phyloP scores from a whole-genome alignment of 2,888 invertebrate species.

The Drosophila hawaiiensis region DNA sequence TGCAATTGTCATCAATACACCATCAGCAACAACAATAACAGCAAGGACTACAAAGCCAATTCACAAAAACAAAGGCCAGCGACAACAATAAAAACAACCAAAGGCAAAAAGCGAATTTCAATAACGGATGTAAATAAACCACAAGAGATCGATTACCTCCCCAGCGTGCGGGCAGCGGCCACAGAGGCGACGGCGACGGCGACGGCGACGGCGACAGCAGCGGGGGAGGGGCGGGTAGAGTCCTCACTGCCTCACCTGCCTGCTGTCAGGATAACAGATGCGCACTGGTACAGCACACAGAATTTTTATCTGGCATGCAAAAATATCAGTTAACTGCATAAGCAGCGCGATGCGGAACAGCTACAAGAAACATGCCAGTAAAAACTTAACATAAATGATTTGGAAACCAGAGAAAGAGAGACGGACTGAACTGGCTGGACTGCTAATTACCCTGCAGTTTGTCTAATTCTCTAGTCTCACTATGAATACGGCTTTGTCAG shows the following conservation, averaged over 20 bases:
- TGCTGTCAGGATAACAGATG: conserved; percentile 76
- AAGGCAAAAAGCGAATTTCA: conserved; percentile 73
- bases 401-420: not conserved
- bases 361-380: conserved; percentile 26
- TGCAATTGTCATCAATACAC: conserved; percentile 76
- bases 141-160: conserved; percentile 83
- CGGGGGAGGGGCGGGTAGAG: conserved; percentile 17
- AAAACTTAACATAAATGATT: conserved; percentile 40
- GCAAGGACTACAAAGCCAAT: conserved; percentile 68
- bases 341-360: conserved; percentile 32
- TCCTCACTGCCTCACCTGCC: conserved; percentile 40
- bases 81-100: conserved; percentile 36
- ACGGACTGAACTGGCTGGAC: not conserved
- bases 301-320: conserved; percentile 43
- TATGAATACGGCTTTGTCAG: not conserved
- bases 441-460: conserved; percentile 12
- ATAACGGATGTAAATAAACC: conserved; percentile 85
- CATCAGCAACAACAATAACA: conserved; percentile 35
- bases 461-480: not conserved
- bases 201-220: not conserved
- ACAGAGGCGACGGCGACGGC: not conserved
- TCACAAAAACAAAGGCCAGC: conserved; percentile 69
- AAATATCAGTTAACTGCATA: conserved; percentile 71
- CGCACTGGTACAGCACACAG: conserved; percentile 55
- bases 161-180: conserved; percentile 59